A percentile compares a stretch with the other conserved stretches of the same genome.
phyloP scores from a whole-genome alignment of 37 sponge, comb jelly and placozoan genomes.

The Chondrosia reniformis region DNA sequence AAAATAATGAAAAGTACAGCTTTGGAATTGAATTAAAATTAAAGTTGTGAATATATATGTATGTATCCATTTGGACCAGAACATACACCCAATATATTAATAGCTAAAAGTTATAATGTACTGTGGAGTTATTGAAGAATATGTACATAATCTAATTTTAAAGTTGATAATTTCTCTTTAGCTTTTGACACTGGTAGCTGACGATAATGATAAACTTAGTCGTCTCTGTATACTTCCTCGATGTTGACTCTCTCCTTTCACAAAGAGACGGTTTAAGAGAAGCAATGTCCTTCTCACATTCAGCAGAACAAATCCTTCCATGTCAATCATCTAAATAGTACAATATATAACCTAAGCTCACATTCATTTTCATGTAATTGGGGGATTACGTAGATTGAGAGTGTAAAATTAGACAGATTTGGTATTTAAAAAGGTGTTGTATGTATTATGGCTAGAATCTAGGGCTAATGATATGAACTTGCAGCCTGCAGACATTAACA shows the following conservation, averaged over 20 bases:
- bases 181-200: slow-evolving; percentile 7
- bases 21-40: not conserved
- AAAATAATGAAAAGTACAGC: not conserved
- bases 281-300: slow-evolving; percentile 70
- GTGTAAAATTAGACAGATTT: no score
- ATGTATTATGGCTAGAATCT: no score
- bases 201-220: not conserved
- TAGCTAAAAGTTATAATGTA: no score
- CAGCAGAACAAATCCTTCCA: slow-evolving; percentile 77
- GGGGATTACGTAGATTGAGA: no score
- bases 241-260: slow-evolving; percentile 37
- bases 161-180: not conserved
- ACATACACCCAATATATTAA: no score
- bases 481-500: no score
- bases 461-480: no score
- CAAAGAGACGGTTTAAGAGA: slow-evolving; percentile 60
- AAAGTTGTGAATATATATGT: not conserved
- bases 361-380: no score
- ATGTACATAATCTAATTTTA: not conserved
- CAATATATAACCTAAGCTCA: no score
- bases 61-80: no score
- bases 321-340: slow-evolving; percentile 75
- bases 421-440: no score
- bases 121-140: not conserved
- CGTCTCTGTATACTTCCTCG: slow-evolving; percentile 7